Conservation (phyloP, 2,888 invertebrate genomes). For the Glaucopsyche alexis region DNA sequence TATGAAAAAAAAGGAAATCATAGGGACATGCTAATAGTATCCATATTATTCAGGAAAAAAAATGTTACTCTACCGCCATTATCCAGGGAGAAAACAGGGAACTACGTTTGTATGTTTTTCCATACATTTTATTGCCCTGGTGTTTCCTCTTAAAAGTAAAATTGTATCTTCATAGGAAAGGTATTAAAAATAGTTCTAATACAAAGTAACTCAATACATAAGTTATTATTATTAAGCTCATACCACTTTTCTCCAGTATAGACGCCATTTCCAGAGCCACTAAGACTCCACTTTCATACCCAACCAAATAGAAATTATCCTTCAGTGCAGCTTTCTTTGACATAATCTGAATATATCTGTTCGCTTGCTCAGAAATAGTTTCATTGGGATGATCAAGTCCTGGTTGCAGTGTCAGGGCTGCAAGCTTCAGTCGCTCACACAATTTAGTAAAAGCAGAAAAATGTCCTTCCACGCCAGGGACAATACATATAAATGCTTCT, state of each 20-base stretch:
- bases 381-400: conserved; percentile 49
- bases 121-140: no score
- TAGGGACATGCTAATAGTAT: no score
- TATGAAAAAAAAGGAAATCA: no score
- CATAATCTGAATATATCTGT: conserved; percentile 46
- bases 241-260: conserved; percentile 55
- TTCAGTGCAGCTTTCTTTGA: conserved; percentile 38
- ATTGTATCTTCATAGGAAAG: no score
- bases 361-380: conserved; percentile 47
- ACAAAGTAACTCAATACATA: no score
- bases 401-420: conserved; percentile 52
- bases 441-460: conserved; percentile 46
- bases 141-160: neutral
- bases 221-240: neutral
- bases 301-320: conserved; percentile 52
- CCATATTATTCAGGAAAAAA: no score
- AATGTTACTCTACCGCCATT: no score
- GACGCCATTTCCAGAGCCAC: conserved; percentile 55
- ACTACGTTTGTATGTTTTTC: no score
- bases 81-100: no score
- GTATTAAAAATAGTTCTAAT: no score
- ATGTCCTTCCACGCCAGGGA: conserved; percentile 57
- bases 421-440: conserved; percentile 53
- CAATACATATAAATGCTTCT: conserved; percentile 46
- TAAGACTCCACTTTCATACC: conserved; percentile 54